Evolutionary conservation across 2,888 invertebrate genomes (phyloP), one percentile per base, ranked within the genome.

Genomic region (Agrotis puta): DNA sequence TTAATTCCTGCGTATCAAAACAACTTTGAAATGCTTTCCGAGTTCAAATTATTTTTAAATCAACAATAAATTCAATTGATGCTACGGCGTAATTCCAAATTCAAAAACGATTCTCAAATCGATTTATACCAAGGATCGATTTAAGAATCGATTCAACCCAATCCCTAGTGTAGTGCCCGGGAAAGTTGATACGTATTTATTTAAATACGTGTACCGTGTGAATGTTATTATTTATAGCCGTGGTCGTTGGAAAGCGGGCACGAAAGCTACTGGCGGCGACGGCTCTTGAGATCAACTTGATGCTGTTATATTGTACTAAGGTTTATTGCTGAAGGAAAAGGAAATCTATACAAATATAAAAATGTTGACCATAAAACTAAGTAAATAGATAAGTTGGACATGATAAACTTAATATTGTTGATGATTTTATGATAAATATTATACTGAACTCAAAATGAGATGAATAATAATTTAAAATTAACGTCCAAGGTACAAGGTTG

Each of bases 141-240:
- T 59, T 20, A 45, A 62, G 64, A 77, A 50, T 59, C 56, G 68
- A 77, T 74, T 75, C 13, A 7, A 64, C 51, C 65, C 45, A 71
- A 65, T 54, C 72, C 53, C 74, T 74, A 77, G 64, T 66, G 54
- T 27, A 48, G 57, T 76, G 22, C 61, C n/a, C 67, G 84, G 87
- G 93, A 92, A 92, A 93, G 93, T 83, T 87, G 89, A 88, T 89
- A 89, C 88, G 87, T 88, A 88, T 90, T 90, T 91, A 93, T 92
- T 92, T 88, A 88, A 90, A 90, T 88, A 85, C 87, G 73, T 76
- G 70, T 70, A 84, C 86, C 90, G 91, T 93, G 92, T 88, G 92
- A 91, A 92, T 88, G 89, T 89, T 91, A 92, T 93, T 92, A 93
- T 93, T 92, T 92, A 93, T 92, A 90, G 91, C 76, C 39, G 77